Base-by-base conservation (phyloP, 2,113 vertebrate species). In the Falcunculus frontatus region DNA sequence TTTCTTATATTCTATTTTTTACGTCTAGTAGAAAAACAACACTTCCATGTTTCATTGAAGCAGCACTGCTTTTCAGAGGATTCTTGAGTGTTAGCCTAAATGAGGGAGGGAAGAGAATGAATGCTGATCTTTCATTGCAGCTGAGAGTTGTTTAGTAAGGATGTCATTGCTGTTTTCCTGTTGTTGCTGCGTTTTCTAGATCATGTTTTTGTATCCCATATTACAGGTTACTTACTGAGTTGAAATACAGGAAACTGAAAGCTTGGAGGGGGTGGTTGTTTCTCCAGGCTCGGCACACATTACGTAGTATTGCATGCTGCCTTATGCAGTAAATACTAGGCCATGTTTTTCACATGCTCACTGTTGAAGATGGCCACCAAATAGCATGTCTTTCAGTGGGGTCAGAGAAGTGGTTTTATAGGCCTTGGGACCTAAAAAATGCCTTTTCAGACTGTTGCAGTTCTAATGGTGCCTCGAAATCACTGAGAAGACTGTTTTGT, bases 301-400 rank as follows among this genome's bases (percentile, higher is more conserved):
- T 37, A 35, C 46, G 13, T 65, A 52, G 52, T 27, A 13, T 12
- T 55, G 30, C 30, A 3, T 25, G 3, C n/a, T 85, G 46, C 15
- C 15, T 78, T 83, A 11, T 10, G 18, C 55, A 33, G 32, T 76
- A n/a, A 92, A 29, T 46, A 23, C 26, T 4, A 7, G 16, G n/a
- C 21, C 0, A 4, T 6, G 6, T 30, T 90, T 93, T 63, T 77
- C 55, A 47, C 5, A 0, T 44, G 39, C n/a, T 56, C 4, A 0
- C 18, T 41, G 27, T 41, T 86, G 68, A 77, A 86, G 32, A 4
- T 14, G 50, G 47, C 17, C 44, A 44, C 19, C 6, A 33, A 42
- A 39, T 35, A 52, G 14, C 0, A 0, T 10, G 6, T 30, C 30
- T 41, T 79, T 19, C 2, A 16, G 3, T 37, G 55, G 4, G 23